These are phyloP conservation scores for Littorina saxatilis DNA, from an alignment of 1,140 invertebrate species.

Conservation along the genomic window DNA sequence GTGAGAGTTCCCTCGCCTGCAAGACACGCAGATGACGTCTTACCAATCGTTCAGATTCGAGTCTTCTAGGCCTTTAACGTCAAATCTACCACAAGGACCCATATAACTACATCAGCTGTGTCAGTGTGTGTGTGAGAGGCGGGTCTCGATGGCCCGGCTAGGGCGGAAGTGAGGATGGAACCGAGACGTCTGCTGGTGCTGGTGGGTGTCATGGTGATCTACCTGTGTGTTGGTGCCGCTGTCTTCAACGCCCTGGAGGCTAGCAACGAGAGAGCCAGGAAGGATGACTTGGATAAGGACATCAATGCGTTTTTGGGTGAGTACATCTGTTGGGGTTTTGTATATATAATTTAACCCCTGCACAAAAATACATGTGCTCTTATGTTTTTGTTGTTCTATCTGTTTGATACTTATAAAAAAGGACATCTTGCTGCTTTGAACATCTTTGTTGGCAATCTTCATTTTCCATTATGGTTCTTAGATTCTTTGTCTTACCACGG, in stretches of 20 bases:
- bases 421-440: too few relatives aligned
- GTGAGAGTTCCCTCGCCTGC: too few relatives aligned
- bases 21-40: too few relatives aligned
- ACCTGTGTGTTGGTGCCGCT: slow-evolving; percentile 53
- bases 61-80: too few relatives aligned
- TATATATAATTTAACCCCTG: neutral
- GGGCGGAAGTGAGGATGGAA: slow-evolving; percentile 24
- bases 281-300: slow-evolving; percentile 40
- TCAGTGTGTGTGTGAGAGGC: neutral
- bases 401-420: too few relatives aligned
- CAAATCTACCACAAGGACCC: neutral
- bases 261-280: slow-evolving; percentile 48
- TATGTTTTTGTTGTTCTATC: neutral
- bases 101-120: neutral
- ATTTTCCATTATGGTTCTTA: too few relatives aligned
- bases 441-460: too few relatives aligned
- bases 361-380: neutral
- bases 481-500: too few relatives aligned
- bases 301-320: slow-evolving; percentile 53
- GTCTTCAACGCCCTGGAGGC: slow-evolving; percentile 56
- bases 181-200: slow-evolving; percentile 71
- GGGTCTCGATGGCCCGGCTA: neutral
- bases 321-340: neutral
- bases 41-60: too few relatives aligned
- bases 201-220: slow-evolving; percentile 47